These are phyloP conservation scores for Bibio marci DNA, from an alignment of 2,888 invertebrate species.

Conservation along the genomic window DNA sequence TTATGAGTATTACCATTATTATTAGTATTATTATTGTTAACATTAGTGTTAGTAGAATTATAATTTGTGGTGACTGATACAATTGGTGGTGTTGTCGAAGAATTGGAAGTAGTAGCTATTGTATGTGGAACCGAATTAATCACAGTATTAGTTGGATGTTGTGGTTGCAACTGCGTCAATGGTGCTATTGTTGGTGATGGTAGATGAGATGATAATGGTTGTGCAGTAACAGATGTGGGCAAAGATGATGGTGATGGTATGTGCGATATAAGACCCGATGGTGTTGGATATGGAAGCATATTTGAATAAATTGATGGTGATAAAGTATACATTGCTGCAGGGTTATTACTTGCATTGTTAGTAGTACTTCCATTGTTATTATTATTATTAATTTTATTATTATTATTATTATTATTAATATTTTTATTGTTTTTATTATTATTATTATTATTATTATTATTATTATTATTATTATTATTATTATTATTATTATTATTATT, in stretches of 20 bases:
- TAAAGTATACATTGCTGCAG: constrained; percentile 22
- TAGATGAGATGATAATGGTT: not conserved
- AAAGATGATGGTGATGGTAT: constrained; percentile 19
- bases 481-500: too few species aligned
- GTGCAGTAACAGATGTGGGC: too few species aligned
- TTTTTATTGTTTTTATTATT: too few species aligned
- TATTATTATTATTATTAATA: too few species aligned
- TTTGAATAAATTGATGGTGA: constrained; percentile 27
- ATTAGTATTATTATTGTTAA: constrained; percentile 6
- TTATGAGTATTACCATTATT: constrained; percentile 10
- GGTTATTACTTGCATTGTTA: too few species aligned
- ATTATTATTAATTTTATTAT: too few species aligned
- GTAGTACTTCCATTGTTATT: too few species aligned
- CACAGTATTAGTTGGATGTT: constrained; percentile 2
- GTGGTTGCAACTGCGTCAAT: constrained; percentile 10
- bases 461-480: too few species aligned
- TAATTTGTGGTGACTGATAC: constrained; percentile 1
- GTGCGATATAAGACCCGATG: constrained; percentile 9
- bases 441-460: too few species aligned
- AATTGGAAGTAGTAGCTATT: not conserved
- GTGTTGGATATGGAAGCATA: constrained; percentile 23
- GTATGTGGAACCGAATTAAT: too few species aligned
- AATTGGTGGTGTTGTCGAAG: too few species aligned
- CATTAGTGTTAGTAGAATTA: constrained; percentile 5
- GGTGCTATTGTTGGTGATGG: constrained; percentile 11